phyloP scores from a whole-genome alignment of 2,888 invertebrate species.

The Clusia tigrina region DNA sequence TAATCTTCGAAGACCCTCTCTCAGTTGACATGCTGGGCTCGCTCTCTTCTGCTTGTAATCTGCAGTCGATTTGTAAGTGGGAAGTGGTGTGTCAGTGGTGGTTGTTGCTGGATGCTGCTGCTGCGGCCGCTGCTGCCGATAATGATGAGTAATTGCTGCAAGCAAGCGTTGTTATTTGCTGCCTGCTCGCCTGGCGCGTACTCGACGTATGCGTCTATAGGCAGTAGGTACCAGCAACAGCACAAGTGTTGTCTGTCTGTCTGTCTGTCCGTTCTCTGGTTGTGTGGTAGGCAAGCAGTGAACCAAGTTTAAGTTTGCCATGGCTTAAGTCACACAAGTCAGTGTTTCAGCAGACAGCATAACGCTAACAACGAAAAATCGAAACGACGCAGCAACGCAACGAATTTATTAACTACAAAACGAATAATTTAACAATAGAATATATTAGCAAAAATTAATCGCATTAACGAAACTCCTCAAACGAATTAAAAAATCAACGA shows the following conservation, averaged over 20 bases:
- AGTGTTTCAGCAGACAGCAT: slow-evolving; percentile 12
- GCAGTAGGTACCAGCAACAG: too few species aligned
- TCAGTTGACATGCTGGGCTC: too few species aligned
- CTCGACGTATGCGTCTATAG: too few species aligned
- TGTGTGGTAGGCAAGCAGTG: not conserved
- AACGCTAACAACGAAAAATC: slow-evolving; percentile 16
- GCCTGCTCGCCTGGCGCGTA: not conserved
- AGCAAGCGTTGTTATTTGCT: not conserved
- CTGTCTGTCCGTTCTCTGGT: too few species aligned
- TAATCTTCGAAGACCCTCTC: too few species aligned
- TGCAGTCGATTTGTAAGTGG: not conserved
- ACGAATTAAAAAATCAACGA: too few species aligned
- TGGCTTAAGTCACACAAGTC: not conserved
- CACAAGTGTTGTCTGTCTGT: too few species aligned
- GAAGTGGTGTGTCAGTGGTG: too few species aligned
- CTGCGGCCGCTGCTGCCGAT: not conserved
- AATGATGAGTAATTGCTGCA: slow-evolving; percentile 5
- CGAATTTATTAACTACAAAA: not conserved
- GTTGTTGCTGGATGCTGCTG: too few species aligned
- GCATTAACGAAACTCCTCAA: not conserved
- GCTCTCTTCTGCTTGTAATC: not conserved
- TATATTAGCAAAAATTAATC: not conserved
- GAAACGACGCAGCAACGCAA: not conserved
- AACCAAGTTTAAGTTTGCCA: slow-evolving; percentile 6
- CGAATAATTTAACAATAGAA: not conserved